These are phyloP conservation scores for Drosophila lowei DNA, from an alignment of 1,140 invertebrate genomes.

Conservation along the genomic window DNA sequence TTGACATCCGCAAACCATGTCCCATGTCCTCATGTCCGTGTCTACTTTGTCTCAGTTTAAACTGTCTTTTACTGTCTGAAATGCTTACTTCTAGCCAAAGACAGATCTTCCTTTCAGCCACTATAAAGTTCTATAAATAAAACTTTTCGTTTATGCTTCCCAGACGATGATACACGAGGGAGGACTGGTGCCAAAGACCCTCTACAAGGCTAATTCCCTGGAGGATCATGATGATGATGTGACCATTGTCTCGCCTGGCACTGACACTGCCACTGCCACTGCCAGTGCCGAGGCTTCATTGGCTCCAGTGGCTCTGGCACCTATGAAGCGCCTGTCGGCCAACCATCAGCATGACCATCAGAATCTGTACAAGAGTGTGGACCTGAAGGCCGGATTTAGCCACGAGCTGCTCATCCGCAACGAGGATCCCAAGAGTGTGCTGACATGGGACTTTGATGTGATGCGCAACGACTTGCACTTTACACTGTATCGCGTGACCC, in stretches of 20 bases:
- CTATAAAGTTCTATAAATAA: not conserved
- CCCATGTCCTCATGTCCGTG: slow-evolving; percentile 4
- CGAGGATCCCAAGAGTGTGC: slow-evolving; percentile 92
- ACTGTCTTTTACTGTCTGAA: not conserved
- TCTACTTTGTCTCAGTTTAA: not conserved
- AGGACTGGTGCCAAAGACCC: slow-evolving; percentile 93
- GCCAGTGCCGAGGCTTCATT: not conserved
- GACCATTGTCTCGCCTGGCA: slow-evolving; percentile 11
- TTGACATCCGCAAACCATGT: slow-evolving; percentile 2
- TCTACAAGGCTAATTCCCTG: slow-evolving; percentile 92
- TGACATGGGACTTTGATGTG: slow-evolving; percentile 99
- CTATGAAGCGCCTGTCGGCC: slow-evolving; percentile 50
- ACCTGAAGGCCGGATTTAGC: slow-evolving; percentile 86
- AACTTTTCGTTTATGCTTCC: slow-evolving; percentile 7
- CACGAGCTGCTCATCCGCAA: slow-evolving; percentile 94
- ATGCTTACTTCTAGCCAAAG: slow-evolving; percentile 2
- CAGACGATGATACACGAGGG: slow-evolving; percentile 94
- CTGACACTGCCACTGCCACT: not conserved
- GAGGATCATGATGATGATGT: slow-evolving; percentile 84
- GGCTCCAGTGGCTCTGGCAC: slow-evolving; percentile 3
- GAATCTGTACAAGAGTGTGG: slow-evolving; percentile 85
- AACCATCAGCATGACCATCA: slow-evolving; percentile 83
- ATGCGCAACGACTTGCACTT: slow-evolving; percentile 95
- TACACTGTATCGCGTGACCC: slow-evolving; percentile 89
- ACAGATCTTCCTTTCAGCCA: not conserved